Base-by-base conservation (phyloP, 1,140 invertebrate genomes). In the Sinella curviseta region DNA sequence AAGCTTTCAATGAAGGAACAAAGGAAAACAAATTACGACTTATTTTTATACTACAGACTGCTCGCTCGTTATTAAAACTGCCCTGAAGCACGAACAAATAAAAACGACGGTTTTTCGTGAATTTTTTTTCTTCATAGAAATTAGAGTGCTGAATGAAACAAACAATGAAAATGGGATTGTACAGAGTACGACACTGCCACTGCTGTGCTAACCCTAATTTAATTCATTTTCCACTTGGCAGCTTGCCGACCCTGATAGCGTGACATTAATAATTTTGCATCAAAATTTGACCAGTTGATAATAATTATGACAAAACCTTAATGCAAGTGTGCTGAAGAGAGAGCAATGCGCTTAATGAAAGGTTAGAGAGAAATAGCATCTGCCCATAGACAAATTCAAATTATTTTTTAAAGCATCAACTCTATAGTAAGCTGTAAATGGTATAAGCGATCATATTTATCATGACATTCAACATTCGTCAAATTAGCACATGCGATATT, bases 401-500 rank as follows among this genome's bases (percentile, higher is more conserved):
- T n/a, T n/a, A n/a, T 65, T 65, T 65, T 48, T 12, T 48, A 20
- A 20, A 48, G 20, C 39, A 48, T 12, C 39, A 48, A 20, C 8
- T 48, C 39, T 12, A 8, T 48, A 20, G 20, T 20, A 48, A 48
- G 20, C 39, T n/a, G n/a, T n/a, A n/a, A 48, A 48, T 48, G 8
- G 39, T 48, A 8, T 48, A 20, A 48, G 8, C 20, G 39, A 48
- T 12, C 8, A 48, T 8, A 48, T 20, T 8, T 48, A 48, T n/a
- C n/a, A n/a, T n/a, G 20, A 12, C 39, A 48, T 48, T 48, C 20
- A 20, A 8, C 8, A 12, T 48, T 65, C 24, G 26, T 65, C 26
- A 65, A 65, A 65, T 65, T 65, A 65, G 26, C 57, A 26, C 57
- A 65, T 65, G 57, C 57, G 24, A 65, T 65, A 65, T 65, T 65